Percentiles rank a stretch among this genome's conserved stretches.
Conservation (phyloP, 2,888 invertebrate species). For the Volucella inanis region DNA sequence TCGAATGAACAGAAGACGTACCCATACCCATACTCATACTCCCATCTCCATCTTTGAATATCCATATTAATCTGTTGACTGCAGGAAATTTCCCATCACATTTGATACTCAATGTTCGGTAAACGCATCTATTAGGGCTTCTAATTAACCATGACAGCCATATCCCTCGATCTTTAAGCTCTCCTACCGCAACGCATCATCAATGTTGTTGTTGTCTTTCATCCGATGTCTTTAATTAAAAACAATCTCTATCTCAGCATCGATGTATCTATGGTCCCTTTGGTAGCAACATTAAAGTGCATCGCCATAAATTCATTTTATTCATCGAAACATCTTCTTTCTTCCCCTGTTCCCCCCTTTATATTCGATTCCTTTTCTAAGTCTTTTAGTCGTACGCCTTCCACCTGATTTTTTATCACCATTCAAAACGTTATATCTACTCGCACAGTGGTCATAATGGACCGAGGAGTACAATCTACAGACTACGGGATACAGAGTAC, state of each 20-base stretch:
- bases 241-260: constrained; percentile 44
- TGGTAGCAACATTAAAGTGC: constrained; percentile 54
- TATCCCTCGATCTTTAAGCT: constrained; percentile 52
- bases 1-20: constrained; percentile 63
- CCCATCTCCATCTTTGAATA: constrained; percentile 44
- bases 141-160: constrained; percentile 71
- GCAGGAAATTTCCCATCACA: constrained; percentile 31
- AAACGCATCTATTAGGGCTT: constrained; percentile 67
- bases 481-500: constrained; percentile 2
- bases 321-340: constrained; percentile 58
- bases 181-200: constrained; percentile 15
- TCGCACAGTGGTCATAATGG: constrained; percentile 41
- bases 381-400: constrained; percentile 57
- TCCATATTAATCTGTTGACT: constrained; percentile 54
- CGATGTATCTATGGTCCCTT: background rate
- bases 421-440: constrained; percentile 57
- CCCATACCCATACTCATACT: no score
- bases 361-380: constrained; percentile 14
- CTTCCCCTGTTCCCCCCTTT: constrained; percentile 7
- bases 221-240: constrained; percentile 62
- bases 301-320: constrained; percentile 72
- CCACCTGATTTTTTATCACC: constrained; percentile 73
- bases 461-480: constrained; percentile 20
- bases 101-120: background rate
- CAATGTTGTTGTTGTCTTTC: constrained; percentile 38